A percentile compares a stretch with the other conserved stretches of the same genome.
phyloP scores from a whole-genome alignment of 1,140 invertebrate species.

The Acromyrmex charruanus region DNA sequence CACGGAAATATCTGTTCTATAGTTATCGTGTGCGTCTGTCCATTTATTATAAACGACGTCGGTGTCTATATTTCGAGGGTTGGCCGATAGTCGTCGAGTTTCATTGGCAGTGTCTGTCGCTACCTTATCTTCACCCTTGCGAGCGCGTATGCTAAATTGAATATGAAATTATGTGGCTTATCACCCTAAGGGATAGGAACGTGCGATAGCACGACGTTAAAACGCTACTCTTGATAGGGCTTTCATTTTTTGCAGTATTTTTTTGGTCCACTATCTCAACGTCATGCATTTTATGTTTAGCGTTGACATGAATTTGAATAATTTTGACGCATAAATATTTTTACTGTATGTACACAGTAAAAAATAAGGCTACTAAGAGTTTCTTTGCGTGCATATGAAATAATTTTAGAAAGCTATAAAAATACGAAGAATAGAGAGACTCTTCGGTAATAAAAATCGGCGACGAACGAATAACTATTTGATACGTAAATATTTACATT shows the following conservation, averaged over 20 bases:
- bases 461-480: background rate
- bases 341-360: background rate
- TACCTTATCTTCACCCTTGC: slow-evolving; percentile 83
- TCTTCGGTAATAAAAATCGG: background rate
- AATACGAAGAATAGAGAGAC: background rate
- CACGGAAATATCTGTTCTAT: slow-evolving; percentile 52
- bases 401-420: background rate
- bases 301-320: background rate
- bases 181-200: slow-evolving; percentile 73
- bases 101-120: slow-evolving; percentile 78
- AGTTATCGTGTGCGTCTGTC: slow-evolving; percentile 7
- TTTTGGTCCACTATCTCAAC: slow-evolving; percentile 16
- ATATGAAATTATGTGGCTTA: slow-evolving; percentile 87
- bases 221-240: slow-evolving; percentile 7
- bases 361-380: background rate
- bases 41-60: slow-evolving; percentile 75
- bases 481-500: background rate
- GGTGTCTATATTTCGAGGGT: slow-evolving; percentile 73
- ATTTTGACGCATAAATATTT: background rate
- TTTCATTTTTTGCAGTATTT: slow-evolving; percentile 6
- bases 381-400: no score
- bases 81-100: slow-evolving; percentile 70
- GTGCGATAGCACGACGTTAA: slow-evolving; percentile 62
- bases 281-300: background rate
- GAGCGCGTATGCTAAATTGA: slow-evolving; percentile 86